Percentiles rank a stretch among this genome's conserved stretches.
These are phyloP conservation scores for Stercorarius parasiticus DNA, from an alignment of 2,113 vertebrate species.

Conservation along the genomic window DNA sequence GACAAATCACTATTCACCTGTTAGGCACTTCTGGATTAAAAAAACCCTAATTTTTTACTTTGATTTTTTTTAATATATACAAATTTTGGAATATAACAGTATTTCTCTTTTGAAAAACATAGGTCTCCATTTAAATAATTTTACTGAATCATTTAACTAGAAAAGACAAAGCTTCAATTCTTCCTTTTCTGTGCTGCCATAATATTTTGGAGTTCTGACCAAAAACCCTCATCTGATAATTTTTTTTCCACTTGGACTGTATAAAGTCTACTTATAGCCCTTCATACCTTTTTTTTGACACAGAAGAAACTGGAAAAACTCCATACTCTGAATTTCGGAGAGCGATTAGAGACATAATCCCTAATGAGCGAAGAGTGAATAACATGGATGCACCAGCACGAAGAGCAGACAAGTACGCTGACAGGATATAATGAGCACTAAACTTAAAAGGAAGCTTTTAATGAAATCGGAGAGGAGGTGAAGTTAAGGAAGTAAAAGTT, in stretches of 20 bases:
- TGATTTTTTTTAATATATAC: neutral
- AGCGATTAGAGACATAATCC: neutral
- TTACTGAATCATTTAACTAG: neutral
- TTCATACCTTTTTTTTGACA: neutral
- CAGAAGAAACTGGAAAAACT: neutral
- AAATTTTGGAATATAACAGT: neutral
- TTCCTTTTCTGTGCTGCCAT: neutral
- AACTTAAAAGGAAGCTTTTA: neutral
- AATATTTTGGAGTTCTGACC: neutral
- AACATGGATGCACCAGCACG: neutral
- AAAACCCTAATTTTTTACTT: neutral
- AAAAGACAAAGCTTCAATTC: neutral
- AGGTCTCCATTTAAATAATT: neutral
- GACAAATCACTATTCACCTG: neutral
- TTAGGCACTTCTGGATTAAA: neutral
- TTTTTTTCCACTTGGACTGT: neutral
- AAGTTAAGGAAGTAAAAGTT: neutral
- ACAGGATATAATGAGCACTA: neutral
- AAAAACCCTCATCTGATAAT: neutral
- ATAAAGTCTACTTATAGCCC: neutral
- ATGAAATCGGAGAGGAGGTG: neutral
- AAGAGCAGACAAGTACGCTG: neutral
- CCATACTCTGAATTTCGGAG: neutral
- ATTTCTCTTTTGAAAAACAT: neutral
- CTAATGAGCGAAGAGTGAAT: neutral